Percentiles rank a stretch among this genome's conserved stretches.
These are phyloP conservation scores for Gobiocypris rarus DNA, from an alignment of 2,113 vertebrate genomes.

Conservation along the genomic window DNA sequence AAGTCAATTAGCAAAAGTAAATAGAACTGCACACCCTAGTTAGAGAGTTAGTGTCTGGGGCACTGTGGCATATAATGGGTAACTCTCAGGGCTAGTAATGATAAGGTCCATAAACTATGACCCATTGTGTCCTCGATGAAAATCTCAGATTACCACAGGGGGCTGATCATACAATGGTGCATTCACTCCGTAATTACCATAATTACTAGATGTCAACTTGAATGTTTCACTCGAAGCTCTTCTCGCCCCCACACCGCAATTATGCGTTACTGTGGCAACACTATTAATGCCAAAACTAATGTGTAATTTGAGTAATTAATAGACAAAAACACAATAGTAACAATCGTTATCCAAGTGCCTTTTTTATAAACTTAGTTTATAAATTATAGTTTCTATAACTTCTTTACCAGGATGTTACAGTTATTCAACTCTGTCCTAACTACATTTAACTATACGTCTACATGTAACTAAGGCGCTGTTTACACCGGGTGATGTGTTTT, in stretches of 20 bases:
- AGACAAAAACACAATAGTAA: neutral
- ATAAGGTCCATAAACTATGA: neutral
- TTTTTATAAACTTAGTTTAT: neutral
- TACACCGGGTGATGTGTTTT: too few species aligned
- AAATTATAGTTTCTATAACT: neutral
- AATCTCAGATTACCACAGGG: neutral
- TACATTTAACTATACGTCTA: neutral
- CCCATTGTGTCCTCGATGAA: neutral
- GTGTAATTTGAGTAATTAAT: neutral
- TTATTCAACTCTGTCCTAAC: neutral
- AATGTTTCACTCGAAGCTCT: neutral
- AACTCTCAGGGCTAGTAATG: too few species aligned
- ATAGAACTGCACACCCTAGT: too few species aligned
- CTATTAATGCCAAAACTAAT: neutral
- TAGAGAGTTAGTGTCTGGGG: too few species aligned
- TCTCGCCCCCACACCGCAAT: neutral
- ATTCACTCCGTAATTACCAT: neutral
- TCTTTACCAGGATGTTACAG: neutral
- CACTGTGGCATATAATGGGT: too few species aligned
- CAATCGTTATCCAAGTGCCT: neutral
- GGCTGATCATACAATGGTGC: neutral
- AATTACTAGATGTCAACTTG: neutral
- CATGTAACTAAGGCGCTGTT: too few species aligned
- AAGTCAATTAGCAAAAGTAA: too few species aligned
- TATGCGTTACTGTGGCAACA: neutral